Percentiles rank a stretch among this genome's conserved stretches.
Conservation (phyloP, 2,113 vertebrate species). For the human region DNA sequence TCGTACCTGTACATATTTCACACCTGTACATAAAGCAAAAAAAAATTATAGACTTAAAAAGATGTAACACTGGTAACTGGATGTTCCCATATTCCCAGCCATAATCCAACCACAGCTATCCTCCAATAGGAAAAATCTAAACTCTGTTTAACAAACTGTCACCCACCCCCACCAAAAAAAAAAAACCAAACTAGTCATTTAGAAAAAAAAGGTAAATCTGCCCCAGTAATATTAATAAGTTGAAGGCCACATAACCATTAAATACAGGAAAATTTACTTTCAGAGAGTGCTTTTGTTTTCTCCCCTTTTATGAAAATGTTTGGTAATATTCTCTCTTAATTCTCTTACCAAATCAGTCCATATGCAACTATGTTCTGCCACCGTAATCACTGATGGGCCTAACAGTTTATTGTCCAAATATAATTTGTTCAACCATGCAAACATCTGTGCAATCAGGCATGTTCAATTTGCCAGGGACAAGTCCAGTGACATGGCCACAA, state of each 20-base stretch:
- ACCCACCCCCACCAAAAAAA: not conserved
- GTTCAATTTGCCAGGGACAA: conserved; percentile 73
- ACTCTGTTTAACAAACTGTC: not conserved
- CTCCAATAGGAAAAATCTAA: conserved; percentile 26
- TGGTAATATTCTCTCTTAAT: conserved; percentile 61
- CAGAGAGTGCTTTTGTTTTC: conserved; percentile 17
- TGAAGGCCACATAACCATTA: not conserved
- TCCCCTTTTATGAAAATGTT: conserved; percentile 1
- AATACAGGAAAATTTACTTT: not conserved
- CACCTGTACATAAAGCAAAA: not conserved
- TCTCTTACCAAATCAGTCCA: conserved; percentile 37
- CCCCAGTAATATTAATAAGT: not conserved
- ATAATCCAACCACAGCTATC: not conserved
- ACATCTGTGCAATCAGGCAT: conserved; percentile 76
- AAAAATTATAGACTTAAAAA: not conserved
- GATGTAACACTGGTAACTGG: not conserved
- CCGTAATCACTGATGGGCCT: conserved; percentile 76
- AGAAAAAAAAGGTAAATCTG: not conserved
- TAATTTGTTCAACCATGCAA: conserved; percentile 81
- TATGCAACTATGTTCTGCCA: conserved; percentile 51
- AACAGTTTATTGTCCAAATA: conserved; percentile 79
- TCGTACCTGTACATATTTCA: not conserved
- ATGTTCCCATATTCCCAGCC: not conserved
- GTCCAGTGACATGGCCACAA: conserved; percentile 73
- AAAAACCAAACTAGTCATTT: not conserved